Percentiles rank a stretch among this genome's conserved stretches.
phyloP scores from a whole-genome alignment of 92 coral and sea anemone genomes.

The Paragorgia papillata region DNA sequence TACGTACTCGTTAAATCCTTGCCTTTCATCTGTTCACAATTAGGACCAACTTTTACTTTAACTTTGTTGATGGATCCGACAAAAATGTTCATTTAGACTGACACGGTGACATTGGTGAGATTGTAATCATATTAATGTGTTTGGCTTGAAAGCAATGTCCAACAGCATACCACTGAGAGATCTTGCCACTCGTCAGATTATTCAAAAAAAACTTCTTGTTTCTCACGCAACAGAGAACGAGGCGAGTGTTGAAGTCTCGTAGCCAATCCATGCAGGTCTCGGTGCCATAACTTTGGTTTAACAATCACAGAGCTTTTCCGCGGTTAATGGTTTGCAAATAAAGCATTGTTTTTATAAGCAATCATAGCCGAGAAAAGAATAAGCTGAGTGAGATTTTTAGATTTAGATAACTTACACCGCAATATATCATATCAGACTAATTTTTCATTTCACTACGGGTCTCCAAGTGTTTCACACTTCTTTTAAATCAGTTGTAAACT shows the following conservation, averaged over 20 bases:
- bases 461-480: too few relatives aligned
- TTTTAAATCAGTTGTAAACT: too few relatives aligned
- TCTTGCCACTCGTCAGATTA: background rate
- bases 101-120: conserved; percentile 8
- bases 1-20: conserved; percentile 8
- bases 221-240: too few relatives aligned
- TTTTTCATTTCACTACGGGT: too few relatives aligned
- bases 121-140: conserved; percentile 34
- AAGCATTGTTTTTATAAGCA: conserved; percentile 18
- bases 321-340: conserved; percentile 23
- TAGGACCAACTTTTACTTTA: conserved; percentile 9
- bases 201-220: background rate
- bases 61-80: conserved; percentile 35
- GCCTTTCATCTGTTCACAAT: conserved; percentile 44
- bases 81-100: conserved; percentile 27
- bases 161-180: background rate
- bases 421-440: too few relatives aligned
- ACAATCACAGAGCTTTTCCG: conserved; percentile 3
- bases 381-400: background rate
- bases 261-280: too few relatives aligned
- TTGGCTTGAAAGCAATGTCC: conserved; percentile 28
- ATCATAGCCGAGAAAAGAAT: background rate
- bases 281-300: too few relatives aligned
- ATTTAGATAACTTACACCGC: background rate
- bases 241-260: too few relatives aligned